phyloP scores from a whole-genome alignment of 2,797 vertebrate genomes.

The Hirundo rustica region DNA sequence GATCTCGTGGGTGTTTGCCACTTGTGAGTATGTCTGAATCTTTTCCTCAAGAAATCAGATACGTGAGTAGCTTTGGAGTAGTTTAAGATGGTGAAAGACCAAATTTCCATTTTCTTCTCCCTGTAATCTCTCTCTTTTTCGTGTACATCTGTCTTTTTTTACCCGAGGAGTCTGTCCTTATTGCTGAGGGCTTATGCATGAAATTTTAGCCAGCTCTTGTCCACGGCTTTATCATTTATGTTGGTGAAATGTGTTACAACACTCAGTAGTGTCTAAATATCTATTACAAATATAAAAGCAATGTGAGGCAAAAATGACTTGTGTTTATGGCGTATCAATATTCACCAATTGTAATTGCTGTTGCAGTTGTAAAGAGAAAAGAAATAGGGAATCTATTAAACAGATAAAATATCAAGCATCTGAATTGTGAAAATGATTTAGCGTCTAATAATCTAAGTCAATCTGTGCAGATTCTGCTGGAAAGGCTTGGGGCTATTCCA shows the following conservation, averaged over 20 bases:
- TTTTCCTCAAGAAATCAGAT: not conserved
- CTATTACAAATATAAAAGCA: not conserved
- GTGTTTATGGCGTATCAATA: not conserved
- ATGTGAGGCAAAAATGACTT: not conserved
- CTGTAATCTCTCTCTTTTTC: not conserved
- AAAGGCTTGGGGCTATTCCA: constrained; percentile 9
- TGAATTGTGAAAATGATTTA: constrained; percentile 48
- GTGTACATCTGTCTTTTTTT: not conserved
- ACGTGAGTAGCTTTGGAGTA: not conserved
- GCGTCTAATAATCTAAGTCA: constrained; percentile 17
- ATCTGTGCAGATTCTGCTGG: constrained; percentile 14
- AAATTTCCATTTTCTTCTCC: not conserved
- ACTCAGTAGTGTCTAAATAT: not conserved
- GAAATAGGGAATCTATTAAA: constrained; percentile 8
- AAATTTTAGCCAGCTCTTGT: not conserved
- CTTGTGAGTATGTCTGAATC: not conserved
- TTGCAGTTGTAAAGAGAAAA: not conserved
- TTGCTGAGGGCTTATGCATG: not conserved
- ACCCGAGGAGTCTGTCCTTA: not conserved
- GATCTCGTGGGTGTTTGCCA: not conserved
- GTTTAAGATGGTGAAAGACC: not conserved
- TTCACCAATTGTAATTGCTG: constrained; percentile 28
- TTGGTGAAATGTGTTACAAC: not conserved
- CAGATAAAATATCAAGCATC: constrained; percentile 19
- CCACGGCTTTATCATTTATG: not conserved